Evolutionary conservation across 2,797 vertebrate genomes (phyloP), one percentile per base, ranked within the genome.

Genomic region (Threskiornis aethiopicus): DNA sequence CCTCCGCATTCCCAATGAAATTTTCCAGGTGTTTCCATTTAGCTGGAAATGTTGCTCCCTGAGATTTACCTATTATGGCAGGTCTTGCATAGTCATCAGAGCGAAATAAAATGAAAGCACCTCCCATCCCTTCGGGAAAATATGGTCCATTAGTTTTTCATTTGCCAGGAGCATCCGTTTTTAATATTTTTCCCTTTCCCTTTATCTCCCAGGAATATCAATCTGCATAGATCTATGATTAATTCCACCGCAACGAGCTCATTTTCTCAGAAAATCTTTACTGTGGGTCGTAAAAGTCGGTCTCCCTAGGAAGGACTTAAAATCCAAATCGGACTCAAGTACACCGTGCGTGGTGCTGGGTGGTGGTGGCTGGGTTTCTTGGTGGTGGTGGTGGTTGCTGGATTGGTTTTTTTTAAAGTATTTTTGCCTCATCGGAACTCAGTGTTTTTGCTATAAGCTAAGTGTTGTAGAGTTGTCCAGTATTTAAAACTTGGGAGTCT

Each of bases 221-320:
- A 29, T 97, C 95, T 97, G 90, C 90, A 90, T 80, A 96, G 95
- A 95, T 97, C 93, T 97, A 90, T 97, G 97, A 97, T 96, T 97
- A 98, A 98, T 97, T 97, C 94, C 54, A 66, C 75, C 85, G 89
- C 95, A 97, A 93, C 0, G 26, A 96, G 90, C 89, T 97, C 85
- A 94, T 96, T 94, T 96, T 92, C 75, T 96, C 87, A 94, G 81
- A 90, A 91, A 91, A 22, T 84, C 95, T 96, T 95, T 89, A 84
- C 87, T 84, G 70, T 92, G 76, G 52, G 49, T 95, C 90, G 49
- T 96, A 93, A 88, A 97, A 96, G 64, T 89, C 95, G 71, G 35
- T 83, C 62, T 96, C 54, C 46, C 33, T 58, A 85, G 82, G 20
- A 90, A 95, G 62, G 66, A 93, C 62, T 90, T 76, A 37, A 86